These are phyloP conservation scores for Eubasilissa regina DNA, from an alignment of 1,140 invertebrate species.

Conservation along the genomic window DNA sequence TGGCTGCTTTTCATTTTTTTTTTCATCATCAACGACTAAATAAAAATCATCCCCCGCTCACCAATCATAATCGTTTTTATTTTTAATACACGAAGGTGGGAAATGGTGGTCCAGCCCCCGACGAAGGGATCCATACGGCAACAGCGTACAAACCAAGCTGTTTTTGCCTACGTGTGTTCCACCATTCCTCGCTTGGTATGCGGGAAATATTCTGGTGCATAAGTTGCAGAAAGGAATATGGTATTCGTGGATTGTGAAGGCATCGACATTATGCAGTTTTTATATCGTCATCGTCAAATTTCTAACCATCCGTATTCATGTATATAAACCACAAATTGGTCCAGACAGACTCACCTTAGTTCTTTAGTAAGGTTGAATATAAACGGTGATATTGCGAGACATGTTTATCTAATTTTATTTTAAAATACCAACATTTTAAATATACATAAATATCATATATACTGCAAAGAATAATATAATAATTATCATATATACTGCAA, in stretches of 20 bases:
- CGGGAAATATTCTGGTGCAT: not conserved
- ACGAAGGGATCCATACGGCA: not conserved
- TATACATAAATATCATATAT: too few relatives aligned
- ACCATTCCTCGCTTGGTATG: not conserved
- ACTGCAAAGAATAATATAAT: too few relatives aligned
- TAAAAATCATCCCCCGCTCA: too few relatives aligned
- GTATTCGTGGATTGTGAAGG: not conserved
- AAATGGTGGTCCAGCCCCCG: not conserved
- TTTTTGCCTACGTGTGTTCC: constrained; percentile 17
- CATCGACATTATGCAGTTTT: not conserved
- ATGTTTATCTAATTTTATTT: too few relatives aligned
- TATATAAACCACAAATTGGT: not conserved
- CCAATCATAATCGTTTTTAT: too few relatives aligned
- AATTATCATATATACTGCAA: too few relatives aligned
- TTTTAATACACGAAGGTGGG: not conserved
- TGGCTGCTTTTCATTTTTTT: too few relatives aligned
- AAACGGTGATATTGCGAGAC: too few relatives aligned
- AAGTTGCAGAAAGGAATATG: constrained; percentile 16
- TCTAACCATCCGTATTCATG: not conserved
- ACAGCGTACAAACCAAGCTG: not conserved
- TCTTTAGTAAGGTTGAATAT: too few relatives aligned
- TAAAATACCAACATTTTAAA: too few relatives aligned
- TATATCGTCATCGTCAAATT: not conserved
- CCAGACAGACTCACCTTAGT: not conserved
- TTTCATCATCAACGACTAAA: too few relatives aligned